Conservation (phyloP, 2,888 invertebrate genomes). For the Drosophila emarginata region DNA sequence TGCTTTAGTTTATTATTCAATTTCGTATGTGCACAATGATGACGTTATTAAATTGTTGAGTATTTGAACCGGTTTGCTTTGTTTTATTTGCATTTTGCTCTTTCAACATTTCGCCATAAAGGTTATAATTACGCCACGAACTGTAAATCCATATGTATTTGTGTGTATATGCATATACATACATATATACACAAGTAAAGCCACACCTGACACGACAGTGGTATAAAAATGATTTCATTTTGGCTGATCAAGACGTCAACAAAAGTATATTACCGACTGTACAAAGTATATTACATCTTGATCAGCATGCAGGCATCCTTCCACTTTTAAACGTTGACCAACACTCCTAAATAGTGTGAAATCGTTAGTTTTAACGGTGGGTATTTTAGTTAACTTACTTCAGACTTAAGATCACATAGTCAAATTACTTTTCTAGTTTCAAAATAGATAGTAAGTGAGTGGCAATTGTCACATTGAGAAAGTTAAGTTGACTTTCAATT, state of each 20-base stretch:
- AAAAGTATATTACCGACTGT: no score
- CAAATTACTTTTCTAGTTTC: neutral
- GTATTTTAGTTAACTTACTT: no score
- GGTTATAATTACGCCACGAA: slow-evolving; percentile 45
- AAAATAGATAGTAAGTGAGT: neutral
- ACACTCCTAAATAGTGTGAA: neutral
- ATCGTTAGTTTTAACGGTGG: no score
- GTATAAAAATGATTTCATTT: neutral
- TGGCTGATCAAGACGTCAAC: neutral
- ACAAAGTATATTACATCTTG: no score
- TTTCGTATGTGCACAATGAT: slow-evolving; percentile 33
- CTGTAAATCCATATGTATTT: slow-evolving; percentile 26
- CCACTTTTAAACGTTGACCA: neutral
- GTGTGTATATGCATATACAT: slow-evolving; percentile 9
- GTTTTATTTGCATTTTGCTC: slow-evolving; percentile 16
- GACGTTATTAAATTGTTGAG: slow-evolving; percentile 32
- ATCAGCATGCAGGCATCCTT: no score
- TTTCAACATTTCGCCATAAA: slow-evolving; percentile 33
- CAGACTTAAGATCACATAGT: neutral
- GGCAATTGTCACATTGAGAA: neutral
- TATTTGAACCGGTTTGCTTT: slow-evolving; percentile 40
- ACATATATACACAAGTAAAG: slow-evolving; percentile 1
- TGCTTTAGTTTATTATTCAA: neutral
- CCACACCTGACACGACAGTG: neutral
- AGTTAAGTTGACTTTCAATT: neutral